Base-by-base conservation (phyloP, 2,888 invertebrate species). In the Bruchidius siliquastri region DNA sequence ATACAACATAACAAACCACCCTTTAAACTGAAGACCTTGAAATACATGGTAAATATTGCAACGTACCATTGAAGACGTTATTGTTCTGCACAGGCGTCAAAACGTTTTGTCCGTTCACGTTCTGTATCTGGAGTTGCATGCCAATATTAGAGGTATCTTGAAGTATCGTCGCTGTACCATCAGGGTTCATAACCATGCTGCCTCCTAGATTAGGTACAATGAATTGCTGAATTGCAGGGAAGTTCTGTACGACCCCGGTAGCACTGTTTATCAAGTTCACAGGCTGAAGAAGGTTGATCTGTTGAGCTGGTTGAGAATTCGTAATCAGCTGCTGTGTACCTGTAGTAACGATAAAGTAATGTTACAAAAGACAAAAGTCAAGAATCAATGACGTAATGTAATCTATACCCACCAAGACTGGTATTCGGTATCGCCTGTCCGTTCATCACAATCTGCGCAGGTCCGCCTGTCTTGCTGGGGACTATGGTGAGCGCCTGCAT, bases 181-280 rank as follows among this genome's bases (percentile, higher is more conserved):
- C 93, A 0, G 94, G 92, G 13, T 93, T 92, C 93, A 95, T 93
- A 0, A 96, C 93, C 91, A 95, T 92, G 0, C 95, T 93, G 0
- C 95, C 93, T 20, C 93, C 86, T 0, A 94, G 87, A 78, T 95
- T 94, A 18, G 95, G 95, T 73, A 95, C 92, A 72, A 95, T 91
- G 80, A 95, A 92, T 82, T 95, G 95, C 83, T 95, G 95, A 79
- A 93, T 93, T 0, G 92, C 91, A 0, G 93, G 93, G 83, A 93
- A 93, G 83, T 93, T 93, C 71, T 92, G 92, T 78, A 93, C 91
- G 74, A 92, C 91, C 3, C 91, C 90, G 66, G 91, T 89, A 0
- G 91, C 88, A 71, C 91, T 90, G 73, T 94, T 94, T 75, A 94
- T 90, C 77, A 95, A 87, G 87, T 95, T 95, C 49, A 95, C 93